These are phyloP conservation scores for Delphinapterus leucas DNA, from an alignment of 2,113 vertebrate genomes.

Conservation along the genomic window DNA sequence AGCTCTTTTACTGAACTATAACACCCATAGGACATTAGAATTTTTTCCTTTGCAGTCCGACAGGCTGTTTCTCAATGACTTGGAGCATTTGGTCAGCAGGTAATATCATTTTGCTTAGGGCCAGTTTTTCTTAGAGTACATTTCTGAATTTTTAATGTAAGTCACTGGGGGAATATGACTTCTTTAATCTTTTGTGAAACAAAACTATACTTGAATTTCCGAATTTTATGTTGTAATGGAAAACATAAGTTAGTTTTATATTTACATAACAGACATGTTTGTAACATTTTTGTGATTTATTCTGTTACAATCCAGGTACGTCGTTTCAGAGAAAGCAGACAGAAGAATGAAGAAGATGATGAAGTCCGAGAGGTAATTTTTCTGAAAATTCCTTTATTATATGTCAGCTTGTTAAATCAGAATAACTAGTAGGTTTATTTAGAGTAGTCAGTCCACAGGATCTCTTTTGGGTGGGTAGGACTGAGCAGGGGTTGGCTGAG, in stretches of 20 bases:
- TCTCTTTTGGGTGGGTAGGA: background rate
- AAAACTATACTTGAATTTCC: background rate
- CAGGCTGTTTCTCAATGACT: background rate
- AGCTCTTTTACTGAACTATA: background rate
- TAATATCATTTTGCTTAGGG: slow-evolving; percentile 33
- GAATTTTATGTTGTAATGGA: background rate
- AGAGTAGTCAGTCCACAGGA: background rate
- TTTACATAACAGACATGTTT: background rate
- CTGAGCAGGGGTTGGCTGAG: background rate
- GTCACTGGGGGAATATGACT: background rate
- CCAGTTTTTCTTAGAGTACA: background rate
- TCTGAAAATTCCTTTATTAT: background rate
- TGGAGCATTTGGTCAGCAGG: slow-evolving; percentile 11
- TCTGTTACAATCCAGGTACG: slow-evolving; percentile 82
- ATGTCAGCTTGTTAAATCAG: background rate
- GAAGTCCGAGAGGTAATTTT: slow-evolving; percentile 91
- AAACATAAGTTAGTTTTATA: background rate
- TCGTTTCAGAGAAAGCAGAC: slow-evolving; percentile 90
- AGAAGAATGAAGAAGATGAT: slow-evolving; percentile 93
- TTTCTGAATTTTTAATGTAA: slow-evolving; percentile 21
- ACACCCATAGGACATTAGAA: background rate
- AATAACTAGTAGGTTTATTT: background rate
- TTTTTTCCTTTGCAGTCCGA: background rate
- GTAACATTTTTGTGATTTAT: background rate
- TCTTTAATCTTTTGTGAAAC: background rate